Conservation (phyloP, 1,140 invertebrate genomes). For the Stegodyphus dumicola region DNA sequence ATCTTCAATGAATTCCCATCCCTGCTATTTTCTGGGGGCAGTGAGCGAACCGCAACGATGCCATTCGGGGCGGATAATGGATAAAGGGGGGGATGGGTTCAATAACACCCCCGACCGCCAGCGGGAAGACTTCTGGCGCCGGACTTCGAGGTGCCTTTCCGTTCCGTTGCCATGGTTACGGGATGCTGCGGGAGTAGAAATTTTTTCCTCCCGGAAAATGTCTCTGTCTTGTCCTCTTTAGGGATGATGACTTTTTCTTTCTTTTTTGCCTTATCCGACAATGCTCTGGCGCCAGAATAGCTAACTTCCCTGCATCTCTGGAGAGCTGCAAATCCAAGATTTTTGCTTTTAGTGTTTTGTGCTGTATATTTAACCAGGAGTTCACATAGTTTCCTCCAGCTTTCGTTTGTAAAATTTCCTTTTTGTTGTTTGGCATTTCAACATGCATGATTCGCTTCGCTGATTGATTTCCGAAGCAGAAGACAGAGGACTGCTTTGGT, state of each 20-base stretch:
- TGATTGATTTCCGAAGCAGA: too few species aligned
- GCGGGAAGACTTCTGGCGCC: conserved; percentile 41
- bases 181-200: conserved; percentile 19
- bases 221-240: conserved; percentile 45
- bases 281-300: conserved; percentile 32
- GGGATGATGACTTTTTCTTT: conserved; percentile 27
- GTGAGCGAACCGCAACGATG: conserved; percentile 6
- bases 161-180: conserved; percentile 21
- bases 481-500: too few species aligned
- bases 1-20: conserved; percentile 34
- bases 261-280: not conserved
- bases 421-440: too few species aligned
- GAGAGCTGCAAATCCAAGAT: not conserved
- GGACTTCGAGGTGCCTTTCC: conserved; percentile 57
- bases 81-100: not conserved
- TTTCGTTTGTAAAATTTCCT: too few species aligned
- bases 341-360: too few species aligned
- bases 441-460: too few species aligned
- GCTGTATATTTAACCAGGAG: too few species aligned
- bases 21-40: not conserved
- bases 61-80: not conserved
- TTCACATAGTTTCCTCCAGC: too few species aligned
- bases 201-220: conserved; percentile 42
- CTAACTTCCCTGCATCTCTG: conserved; percentile 18
- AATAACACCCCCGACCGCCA: not conserved